These are phyloP conservation scores for Nomada goodeniana DNA, from an alignment of 2,888 invertebrate genomes.

Conservation along the genomic window DNA sequence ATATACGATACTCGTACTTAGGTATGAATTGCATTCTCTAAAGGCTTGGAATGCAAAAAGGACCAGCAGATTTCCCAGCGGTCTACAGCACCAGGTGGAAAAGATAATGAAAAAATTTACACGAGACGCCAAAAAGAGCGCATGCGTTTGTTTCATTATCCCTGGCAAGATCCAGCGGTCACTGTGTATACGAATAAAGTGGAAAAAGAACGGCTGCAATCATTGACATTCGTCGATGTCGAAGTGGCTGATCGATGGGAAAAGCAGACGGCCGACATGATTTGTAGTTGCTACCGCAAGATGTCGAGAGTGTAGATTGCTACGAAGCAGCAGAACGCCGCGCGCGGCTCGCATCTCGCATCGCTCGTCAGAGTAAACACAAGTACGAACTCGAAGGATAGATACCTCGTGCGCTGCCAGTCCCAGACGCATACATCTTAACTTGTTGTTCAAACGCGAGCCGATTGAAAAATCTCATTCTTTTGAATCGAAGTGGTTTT, in stretches of 20 bases:
- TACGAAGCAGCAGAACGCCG: slow-evolving; percentile 53
- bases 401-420: slow-evolving; percentile 61
- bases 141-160: slow-evolving; percentile 21
- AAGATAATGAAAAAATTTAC: not conserved
- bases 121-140: not conserved
- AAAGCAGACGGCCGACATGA: not conserved
- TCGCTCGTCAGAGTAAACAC: slow-evolving; percentile 72
- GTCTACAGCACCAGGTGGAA: too few species aligned
- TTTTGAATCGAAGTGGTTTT: slow-evolving; percentile 7
- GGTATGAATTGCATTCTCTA: too few species aligned
- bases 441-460: slow-evolving; percentile 16
- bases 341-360: slow-evolving; percentile 65
- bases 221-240: slow-evolving; percentile 25
- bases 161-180: not conserved
- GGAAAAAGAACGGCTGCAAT: not conserved
- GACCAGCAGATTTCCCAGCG: not conserved
- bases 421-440: slow-evolving; percentile 29
- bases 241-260: slow-evolving; percentile 35
- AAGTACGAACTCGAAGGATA: slow-evolving; percentile 47
- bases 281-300: slow-evolving; percentile 1
- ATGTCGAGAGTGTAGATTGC: slow-evolving; percentile 37
- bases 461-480: not conserved
- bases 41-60: not conserved
- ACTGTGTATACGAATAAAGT: not conserved
- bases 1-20: too few species aligned